A percentile compares a stretch with the other conserved stretches of the same genome.
Evolutionary conservation across 1,140 invertebrate genomes (phyloP).

Genomic region (Drosophila lini): DNA sequence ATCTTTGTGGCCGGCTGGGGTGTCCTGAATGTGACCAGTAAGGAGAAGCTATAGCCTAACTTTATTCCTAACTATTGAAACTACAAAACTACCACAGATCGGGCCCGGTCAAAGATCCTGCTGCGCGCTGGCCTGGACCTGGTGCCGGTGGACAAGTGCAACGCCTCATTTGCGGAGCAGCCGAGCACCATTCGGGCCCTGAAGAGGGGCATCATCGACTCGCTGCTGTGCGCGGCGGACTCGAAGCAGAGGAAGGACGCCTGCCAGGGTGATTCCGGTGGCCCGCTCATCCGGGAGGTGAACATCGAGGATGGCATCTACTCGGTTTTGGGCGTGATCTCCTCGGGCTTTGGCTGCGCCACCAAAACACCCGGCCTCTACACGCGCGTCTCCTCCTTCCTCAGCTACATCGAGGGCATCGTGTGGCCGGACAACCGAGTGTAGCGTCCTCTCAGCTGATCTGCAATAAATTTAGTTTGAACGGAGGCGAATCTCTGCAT

Average conservation of each 20-base stretch:
- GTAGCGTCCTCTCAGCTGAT: constrained; percentile 7
- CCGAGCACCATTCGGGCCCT: constrained; percentile 22
- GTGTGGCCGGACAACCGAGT: constrained; percentile 36
- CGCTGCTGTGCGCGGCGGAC: constrained; percentile 87
- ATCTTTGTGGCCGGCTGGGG: constrained; percentile 76
- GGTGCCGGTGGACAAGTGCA: constrained; percentile 58
- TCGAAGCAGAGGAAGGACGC: constrained; percentile 57
- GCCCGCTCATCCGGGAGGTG: constrained; percentile 31
- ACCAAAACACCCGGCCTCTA: constrained; percentile 37
- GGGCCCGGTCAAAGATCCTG: constrained; percentile 55
- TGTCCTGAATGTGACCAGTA: constrained; percentile 61
- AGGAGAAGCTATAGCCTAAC: not conserved
- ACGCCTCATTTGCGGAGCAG: constrained; percentile 26
- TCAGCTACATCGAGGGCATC: constrained; percentile 44
- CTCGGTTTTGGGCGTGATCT: constrained; percentile 30
- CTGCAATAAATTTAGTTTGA: constrained; percentile 45
- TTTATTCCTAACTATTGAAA: not conserved
- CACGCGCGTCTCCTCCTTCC: constrained; percentile 28
- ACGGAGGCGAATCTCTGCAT: not conserved
- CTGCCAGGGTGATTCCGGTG: constrained; percentile 44
- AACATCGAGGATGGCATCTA: constrained; percentile 19
- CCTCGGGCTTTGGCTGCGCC: constrained; percentile 33
- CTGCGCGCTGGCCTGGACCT: constrained; percentile 60
- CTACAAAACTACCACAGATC: constrained; percentile 23
- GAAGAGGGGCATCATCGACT: constrained; percentile 47